Evolutionary conservation across 2,797 vertebrate genomes (phyloP), one percentile per base, ranked within the genome.

Genomic region (Antrozous pallidus): DNA sequence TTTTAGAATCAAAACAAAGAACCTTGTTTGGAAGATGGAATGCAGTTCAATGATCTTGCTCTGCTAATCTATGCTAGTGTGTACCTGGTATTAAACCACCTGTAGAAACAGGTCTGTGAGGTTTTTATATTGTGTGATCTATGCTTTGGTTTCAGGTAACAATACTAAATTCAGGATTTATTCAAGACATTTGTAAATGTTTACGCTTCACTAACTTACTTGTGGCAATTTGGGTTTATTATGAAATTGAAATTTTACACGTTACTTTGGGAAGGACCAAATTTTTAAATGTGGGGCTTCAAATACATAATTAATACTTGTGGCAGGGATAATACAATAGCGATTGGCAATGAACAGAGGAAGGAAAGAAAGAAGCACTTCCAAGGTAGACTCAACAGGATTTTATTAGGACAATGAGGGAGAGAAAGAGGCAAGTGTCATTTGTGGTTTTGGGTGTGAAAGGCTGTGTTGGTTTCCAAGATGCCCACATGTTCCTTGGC

Each of bases 41-140:
- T 85, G 74, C 26, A 24, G 47, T 83, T 96, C 92, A 87, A 93
- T 61, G 74, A 65, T 12, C 40, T 91, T 75, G 80, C 45, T 81
- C 26, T 24, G 63, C 65, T n/a, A 28, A 70, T 51, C 47, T 14
- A 28, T 13, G 73, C 75, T 45, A 56, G 20, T 65, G 42, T 67
- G 49, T 49, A 31, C 24, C 5, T 42, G n/a, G 22, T n/a, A 74
- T 79, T 85, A 63, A 90, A 71, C 10, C 10, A 91, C 90, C 36
- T 54, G 9, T 10, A 95, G 47, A 90, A 94, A 95, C 89, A 85
- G 58, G 84, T 91, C 85, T 79, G 63, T 65, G 83, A 93, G 69
- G 63, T 85, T 94, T 94, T 92, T 65, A 38, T 47, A 10, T 61
- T 86, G 54, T 42, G 51, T 0, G 13, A 49, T 8, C 4, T 9